These are phyloP conservation scores for Peromyscus melanophrys DNA, from an alignment of 2,797 vertebrate genomes.

Conservation along the genomic window DNA sequence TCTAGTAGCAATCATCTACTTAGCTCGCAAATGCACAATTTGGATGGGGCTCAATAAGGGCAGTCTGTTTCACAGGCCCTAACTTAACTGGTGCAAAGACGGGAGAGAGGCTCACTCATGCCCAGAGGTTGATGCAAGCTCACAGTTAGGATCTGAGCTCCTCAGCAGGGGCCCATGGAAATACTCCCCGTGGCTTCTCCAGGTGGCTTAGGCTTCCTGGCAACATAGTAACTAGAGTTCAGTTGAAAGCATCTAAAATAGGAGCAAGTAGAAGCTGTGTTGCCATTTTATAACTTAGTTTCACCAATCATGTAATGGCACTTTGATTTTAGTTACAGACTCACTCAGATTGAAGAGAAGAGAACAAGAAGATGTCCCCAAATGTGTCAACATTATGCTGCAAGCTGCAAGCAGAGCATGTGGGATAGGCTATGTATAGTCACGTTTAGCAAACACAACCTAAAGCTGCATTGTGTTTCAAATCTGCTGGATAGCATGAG, in stretches of 20 bases:
- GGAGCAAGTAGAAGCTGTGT: neutral
- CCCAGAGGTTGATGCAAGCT: neutral
- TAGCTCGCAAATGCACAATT: neutral
- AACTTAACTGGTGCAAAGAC: neutral
- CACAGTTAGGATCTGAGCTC: neutral
- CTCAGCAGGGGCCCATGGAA: neutral
- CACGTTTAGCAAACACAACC: neutral
- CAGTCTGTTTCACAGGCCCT: slow-evolving; percentile 3
- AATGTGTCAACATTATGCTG: neutral
- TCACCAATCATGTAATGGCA: neutral
- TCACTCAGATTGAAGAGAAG: neutral
- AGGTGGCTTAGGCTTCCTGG: neutral
- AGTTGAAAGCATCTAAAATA: neutral
- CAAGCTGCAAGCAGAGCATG: neutral
- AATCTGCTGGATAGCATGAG: neutral
- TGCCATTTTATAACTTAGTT: neutral
- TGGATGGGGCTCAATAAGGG: neutral
- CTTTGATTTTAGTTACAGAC: neutral
- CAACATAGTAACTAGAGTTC: neutral
- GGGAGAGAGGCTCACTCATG: neutral
- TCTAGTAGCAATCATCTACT: neutral
- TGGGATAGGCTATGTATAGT: neutral
- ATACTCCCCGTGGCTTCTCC: neutral
- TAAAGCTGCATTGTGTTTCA: neutral
- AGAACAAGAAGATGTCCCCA: neutral